Base-by-base conservation (phyloP, 1,140 invertebrate species). In the Drosophila baimaii region DNA sequence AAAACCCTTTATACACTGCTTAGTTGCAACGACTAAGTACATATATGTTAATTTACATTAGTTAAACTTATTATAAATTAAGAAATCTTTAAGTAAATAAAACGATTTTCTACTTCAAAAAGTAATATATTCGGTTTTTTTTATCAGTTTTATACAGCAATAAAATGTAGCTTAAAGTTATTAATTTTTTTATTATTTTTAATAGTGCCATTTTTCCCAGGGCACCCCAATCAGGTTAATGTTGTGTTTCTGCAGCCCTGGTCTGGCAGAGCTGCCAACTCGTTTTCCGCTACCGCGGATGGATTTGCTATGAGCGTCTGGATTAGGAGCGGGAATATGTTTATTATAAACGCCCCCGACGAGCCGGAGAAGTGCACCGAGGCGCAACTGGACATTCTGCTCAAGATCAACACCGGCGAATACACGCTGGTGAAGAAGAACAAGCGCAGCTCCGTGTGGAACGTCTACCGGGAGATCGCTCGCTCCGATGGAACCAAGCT, bases 381-480 rank as follows among this genome's bases (percentile, higher is more conserved):
- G 41, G 79, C 83, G 5, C 84, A 83, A 19, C 39, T 89, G 25
- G 83, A 88, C 44, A 88, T 88, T 25, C 44, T 88, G 27, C 51
- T 89, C 1, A 88, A 88, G 70, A 89, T 88, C 49, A 78, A 79
- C 46, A 63, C 61, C 7, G 84, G 84, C 21, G 76, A 88, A 12
- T 88, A 88, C 41, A 37, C 37, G 9, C 68, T 88, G 7, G 76
- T 89, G 2, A 88, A 89, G 33, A 89, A 88, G 52, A 83, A 88
- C 10, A 86, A 79, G 27, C 83, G 83, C 2, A 88, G 83, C 57
- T 61, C 76, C 0, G 83, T 88, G 3, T 88, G 83, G 83, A 83
- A 88, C 19, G 84, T 88, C 4, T 88, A 88, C 37, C 37, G 83
- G 4, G 83, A 88, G 12, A 88, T 88, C 2, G 79, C 52, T 2